Percentiles rank a stretch among this genome's conserved stretches.
Evolutionary conservation across 1,140 invertebrate genomes (phyloP).

Genomic region (Cydia pomonella): DNA sequence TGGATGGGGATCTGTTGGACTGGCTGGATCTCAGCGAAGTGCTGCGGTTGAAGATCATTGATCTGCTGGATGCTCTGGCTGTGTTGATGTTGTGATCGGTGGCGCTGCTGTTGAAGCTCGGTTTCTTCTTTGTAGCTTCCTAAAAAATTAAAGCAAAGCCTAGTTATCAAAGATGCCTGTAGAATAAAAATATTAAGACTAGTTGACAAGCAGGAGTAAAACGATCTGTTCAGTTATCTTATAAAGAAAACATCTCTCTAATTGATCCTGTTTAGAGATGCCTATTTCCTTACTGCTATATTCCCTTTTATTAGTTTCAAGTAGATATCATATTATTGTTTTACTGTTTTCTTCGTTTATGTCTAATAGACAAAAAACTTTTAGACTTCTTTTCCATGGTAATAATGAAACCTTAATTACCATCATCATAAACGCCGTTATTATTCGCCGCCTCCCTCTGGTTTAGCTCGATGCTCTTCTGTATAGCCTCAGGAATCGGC

Average conservation of each 20-base stretch:
- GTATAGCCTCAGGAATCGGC: conserved; percentile 84
- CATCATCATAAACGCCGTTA: conserved; percentile 63
- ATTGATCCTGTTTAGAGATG: too few species aligned
- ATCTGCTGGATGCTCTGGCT: background rate
- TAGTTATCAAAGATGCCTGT: too few species aligned
- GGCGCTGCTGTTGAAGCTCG: background rate
- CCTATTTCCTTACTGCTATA: too few species aligned
- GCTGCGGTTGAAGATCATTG: background rate
- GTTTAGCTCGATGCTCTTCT: conserved; percentile 81
- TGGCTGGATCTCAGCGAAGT: background rate
- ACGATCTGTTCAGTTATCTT: too few species aligned
- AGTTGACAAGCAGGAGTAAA: too few species aligned
- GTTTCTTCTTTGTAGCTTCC: conserved; percentile 26
- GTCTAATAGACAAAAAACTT: too few species aligned
- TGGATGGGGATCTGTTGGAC: background rate
- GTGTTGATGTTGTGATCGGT: background rate
- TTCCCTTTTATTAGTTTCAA: too few species aligned
- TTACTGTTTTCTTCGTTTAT: too few species aligned
- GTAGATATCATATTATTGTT: too few species aligned
- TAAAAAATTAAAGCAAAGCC: background rate
- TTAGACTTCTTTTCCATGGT: too few species aligned
- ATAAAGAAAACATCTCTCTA: too few species aligned
- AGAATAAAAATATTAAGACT: too few species aligned
- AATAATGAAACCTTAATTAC: conserved; percentile 42
- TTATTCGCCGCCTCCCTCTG: conserved; percentile 61